phyloP scores from a whole-genome alignment of 2,113 vertebrate species.

The Lophius piscatorius region DNA sequence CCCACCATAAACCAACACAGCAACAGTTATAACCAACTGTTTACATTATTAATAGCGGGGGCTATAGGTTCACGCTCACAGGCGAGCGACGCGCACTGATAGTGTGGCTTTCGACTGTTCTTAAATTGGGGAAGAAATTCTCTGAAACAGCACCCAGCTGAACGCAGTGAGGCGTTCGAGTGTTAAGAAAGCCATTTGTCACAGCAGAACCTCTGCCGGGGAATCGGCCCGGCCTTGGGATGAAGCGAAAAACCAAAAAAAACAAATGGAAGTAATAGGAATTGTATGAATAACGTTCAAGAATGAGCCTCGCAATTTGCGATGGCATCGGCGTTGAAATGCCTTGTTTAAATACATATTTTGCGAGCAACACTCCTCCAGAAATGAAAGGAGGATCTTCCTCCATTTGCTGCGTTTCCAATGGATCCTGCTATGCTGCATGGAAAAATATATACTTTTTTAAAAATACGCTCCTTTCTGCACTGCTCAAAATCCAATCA shows the following conservation, averaged over 20 bases:
- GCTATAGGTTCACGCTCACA: conserved; percentile 26
- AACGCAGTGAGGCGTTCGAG: conserved; percentile 36
- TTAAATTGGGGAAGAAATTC: conserved; percentile 56
- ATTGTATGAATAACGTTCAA: conserved; percentile 34
- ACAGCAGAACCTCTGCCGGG: conserved; percentile 38
- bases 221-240: conserved; percentile 27
- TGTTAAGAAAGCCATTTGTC: conserved; percentile 62
- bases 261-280: conserved; percentile 33
- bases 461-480: conserved; percentile 31
- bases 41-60: conserved; percentile 59
- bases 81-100: conserved; percentile 10
- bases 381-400: conserved; percentile 19
- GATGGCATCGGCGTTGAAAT: conserved; percentile 27
- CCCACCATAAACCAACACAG: conserved; percentile 53
- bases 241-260: conserved; percentile 1
- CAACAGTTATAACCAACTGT: conserved; percentile 52
- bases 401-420: not conserved
- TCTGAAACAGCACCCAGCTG: conserved; percentile 33
- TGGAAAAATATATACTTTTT: not conserved
- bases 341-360: conserved; percentile 28
- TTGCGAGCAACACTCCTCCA: conserved; percentile 1
- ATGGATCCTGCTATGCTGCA: not conserved
- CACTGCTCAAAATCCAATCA: conserved; percentile 25
- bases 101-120: conserved; percentile 37
- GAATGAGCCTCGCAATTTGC: conserved; percentile 28